Evolutionary conservation across 2,113 vertebrate genomes (phyloP).

Genomic region (Crotalus viridis): DNA sequence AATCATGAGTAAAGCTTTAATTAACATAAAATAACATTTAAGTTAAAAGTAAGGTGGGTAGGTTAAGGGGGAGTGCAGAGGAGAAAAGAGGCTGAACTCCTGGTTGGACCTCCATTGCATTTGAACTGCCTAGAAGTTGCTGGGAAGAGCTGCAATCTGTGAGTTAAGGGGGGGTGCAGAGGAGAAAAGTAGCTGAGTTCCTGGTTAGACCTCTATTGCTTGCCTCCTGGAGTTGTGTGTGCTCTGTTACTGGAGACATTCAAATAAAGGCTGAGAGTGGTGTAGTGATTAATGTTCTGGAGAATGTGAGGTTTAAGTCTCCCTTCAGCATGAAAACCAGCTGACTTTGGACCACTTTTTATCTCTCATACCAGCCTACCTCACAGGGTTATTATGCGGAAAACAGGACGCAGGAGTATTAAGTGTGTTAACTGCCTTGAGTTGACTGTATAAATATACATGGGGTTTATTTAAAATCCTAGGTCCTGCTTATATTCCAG

Average conservation of each 20-base stretch:
- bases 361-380: not conserved
- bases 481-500: not conserved
- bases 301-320: not conserved
- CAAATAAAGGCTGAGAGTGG: not conserved
- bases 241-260: not conserved
- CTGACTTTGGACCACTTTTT: not conserved
- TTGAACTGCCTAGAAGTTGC: no score
- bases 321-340: not conserved
- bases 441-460: not conserved
- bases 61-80: no score
- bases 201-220: not conserved
- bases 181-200: no score
- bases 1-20: slow-evolving; percentile 8
- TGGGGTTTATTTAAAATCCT: not conserved
- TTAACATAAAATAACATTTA: slow-evolving; percentile 22
- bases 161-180: no score
- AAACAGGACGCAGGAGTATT: not conserved
- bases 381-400: not conserved
- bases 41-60: not conserved
- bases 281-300: not conserved
- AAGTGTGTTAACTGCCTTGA: not conserved
- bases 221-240: not conserved
- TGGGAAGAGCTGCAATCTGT: no score
- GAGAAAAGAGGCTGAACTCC: no score
- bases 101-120: no score